Evolutionary conservation across 2,888 invertebrate genomes (phyloP).

Genomic region (Unio pictorum): DNA sequence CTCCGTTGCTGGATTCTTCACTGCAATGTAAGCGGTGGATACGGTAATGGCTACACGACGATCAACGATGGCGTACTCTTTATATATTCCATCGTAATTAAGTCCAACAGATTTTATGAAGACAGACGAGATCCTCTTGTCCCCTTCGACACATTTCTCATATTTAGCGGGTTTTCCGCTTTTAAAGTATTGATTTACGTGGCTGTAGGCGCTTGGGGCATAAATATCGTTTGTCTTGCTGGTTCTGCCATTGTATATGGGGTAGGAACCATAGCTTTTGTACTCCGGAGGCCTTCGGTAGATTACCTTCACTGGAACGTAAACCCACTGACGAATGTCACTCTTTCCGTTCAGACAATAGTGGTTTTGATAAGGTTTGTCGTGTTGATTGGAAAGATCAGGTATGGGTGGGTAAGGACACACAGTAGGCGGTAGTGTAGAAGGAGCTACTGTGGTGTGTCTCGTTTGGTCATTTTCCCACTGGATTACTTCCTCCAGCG

Average conservation of each 20-base stretch:
- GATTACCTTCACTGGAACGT: conserved; percentile 54
- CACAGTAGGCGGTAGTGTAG: too few species aligned
- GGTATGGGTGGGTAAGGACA: too few species aligned
- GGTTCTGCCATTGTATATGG: conserved; percentile 43
- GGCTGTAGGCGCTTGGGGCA: conserved; percentile 39
- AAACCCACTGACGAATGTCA: conserved; percentile 55
- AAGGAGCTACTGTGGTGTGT: conserved; percentile 1
- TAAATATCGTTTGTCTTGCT: conserved; percentile 49
- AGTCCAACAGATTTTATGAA: conserved; percentile 56
- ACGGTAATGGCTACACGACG: conserved; percentile 54
- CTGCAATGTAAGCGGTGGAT: conserved; percentile 54
- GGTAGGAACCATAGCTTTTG: conserved; percentile 44
- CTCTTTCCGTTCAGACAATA: conserved; percentile 56
- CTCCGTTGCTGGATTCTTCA: conserved; percentile 30
- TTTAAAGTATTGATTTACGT: conserved; percentile 19
- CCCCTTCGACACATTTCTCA: conserved; percentile 31
- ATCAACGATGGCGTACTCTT: conserved; percentile 59
- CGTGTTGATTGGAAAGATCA: not conserved
- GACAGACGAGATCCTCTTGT: conserved; percentile 46
- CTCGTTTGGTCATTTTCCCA: conserved; percentile 16
- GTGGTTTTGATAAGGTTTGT: conserved; percentile 50
- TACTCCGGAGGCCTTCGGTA: conserved; percentile 53
- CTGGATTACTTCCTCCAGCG: conserved; percentile 27
- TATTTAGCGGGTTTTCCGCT: conserved; percentile 29
- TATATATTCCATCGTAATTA: conserved; percentile 59